Percentiles rank a stretch among this genome's conserved stretches.
phyloP scores from a whole-genome alignment of 2,888 invertebrate species.

The Thera obeliscata region DNA sequence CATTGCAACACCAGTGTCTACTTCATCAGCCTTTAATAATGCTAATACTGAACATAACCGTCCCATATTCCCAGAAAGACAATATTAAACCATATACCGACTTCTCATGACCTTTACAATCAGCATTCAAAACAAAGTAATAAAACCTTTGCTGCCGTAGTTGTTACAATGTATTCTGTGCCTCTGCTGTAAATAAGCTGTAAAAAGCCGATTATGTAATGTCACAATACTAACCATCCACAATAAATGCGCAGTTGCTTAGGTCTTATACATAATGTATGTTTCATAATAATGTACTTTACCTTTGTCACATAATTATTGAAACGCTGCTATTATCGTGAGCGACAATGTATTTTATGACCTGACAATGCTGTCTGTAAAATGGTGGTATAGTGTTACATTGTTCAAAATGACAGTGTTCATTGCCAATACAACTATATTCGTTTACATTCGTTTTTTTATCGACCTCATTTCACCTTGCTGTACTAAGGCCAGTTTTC shows the following conservation, averaged over 20 bases:
- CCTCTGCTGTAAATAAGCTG: constrained; percentile 5
- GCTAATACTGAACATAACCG: no score
- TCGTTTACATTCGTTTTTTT: no score
- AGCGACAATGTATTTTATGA: constrained; percentile 13
- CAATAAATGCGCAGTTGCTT: constrained; percentile 47
- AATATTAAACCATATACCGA: background rate
- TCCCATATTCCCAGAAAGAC: no score
- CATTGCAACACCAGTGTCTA: no score
- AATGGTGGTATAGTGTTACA: constrained; percentile 8
- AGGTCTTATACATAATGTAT: background rate
- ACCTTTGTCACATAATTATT: constrained; percentile 37
- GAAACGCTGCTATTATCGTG: constrained; percentile 29
- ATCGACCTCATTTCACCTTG: no score
- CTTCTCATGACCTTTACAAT: background rate
- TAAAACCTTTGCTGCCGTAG: background rate
- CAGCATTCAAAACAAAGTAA: background rate
- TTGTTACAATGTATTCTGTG: no score
- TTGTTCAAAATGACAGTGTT: constrained; percentile 4
- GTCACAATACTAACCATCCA: constrained; percentile 61
- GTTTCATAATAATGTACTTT: background rate
- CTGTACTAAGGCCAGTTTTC: no score
- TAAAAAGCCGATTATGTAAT: constrained; percentile 39
- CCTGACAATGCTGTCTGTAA: constrained; percentile 8
- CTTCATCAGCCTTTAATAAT: no score
- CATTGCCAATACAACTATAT: background rate